These are phyloP conservation scores for Calephelis nemesis DNA, from an alignment of 1,140 invertebrate species.

Conservation along the genomic window DNA sequence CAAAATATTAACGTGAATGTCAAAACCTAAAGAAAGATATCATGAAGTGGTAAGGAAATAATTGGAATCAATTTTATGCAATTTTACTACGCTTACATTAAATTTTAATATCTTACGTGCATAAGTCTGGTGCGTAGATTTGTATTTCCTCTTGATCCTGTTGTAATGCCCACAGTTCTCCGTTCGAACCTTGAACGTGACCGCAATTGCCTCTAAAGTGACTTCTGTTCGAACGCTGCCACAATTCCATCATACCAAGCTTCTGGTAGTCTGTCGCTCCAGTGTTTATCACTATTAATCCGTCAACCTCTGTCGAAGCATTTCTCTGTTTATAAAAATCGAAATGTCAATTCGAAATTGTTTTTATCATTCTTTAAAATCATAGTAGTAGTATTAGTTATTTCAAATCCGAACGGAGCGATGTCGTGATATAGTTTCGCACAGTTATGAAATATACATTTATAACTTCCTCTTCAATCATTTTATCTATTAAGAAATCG, in stretches of 20 bases:
- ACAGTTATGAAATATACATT: no score
- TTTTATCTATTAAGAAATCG: no score
- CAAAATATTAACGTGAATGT: no score
- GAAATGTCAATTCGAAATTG: background rate
- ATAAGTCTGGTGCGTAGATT: slow-evolving; percentile 85
- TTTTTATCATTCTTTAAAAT: no score
- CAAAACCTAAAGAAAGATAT: no score
- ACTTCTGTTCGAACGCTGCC: slow-evolving; percentile 82
- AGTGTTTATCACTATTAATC: slow-evolving; percentile 86
- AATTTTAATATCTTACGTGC: slow-evolving; percentile 69
- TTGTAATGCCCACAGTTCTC: slow-evolving; percentile 87
- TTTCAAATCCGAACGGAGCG: no score
- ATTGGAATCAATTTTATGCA: no score
- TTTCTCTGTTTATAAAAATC: slow-evolving; percentile 80
- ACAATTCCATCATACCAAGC: slow-evolving; percentile 83
- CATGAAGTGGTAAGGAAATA: no score
- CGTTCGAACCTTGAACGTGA: slow-evolving; percentile 83
- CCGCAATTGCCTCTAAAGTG: slow-evolving; percentile 81
- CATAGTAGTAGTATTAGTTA: no score
- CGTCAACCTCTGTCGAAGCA: slow-evolving; percentile 84
- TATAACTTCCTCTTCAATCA: no score
- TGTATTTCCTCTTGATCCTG: slow-evolving; percentile 78
- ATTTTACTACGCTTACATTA: no score
- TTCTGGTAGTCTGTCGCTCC: slow-evolving; percentile 82
- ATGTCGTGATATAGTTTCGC: no score